Percentiles rank a stretch among this genome's conserved stretches.
Evolutionary conservation across 2,888 invertebrate genomes (phyloP).

Genomic region (Drosophila neonasuta): DNA sequence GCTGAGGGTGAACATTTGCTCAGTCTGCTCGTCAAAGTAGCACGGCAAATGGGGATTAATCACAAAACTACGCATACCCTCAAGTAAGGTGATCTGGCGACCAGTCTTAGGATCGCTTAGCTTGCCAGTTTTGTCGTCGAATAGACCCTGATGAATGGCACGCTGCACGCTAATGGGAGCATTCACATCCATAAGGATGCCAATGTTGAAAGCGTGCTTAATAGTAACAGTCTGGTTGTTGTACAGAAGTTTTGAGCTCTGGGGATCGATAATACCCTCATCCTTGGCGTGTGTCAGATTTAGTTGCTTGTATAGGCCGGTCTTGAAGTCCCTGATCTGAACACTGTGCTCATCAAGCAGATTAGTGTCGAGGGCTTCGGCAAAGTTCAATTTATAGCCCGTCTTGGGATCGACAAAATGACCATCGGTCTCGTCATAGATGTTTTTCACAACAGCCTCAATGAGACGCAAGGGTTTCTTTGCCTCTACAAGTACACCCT

Average conservation of each 20-base stretch:
- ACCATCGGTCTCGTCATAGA: constrained; percentile 90
- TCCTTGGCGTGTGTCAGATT: constrained; percentile 90
- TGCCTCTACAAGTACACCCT: constrained; percentile 91
- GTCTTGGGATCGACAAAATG: constrained; percentile 92
- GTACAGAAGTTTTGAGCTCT: constrained; percentile 85
- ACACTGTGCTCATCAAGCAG: constrained; percentile 93
- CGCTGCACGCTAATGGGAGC: constrained; percentile 92
- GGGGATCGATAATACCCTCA: constrained; percentile 88
- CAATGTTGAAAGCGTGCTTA: constrained; percentile 90
- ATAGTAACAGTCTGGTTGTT: constrained; percentile 88
- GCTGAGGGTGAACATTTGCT: constrained; percentile 87
- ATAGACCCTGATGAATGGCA: constrained; percentile 92
- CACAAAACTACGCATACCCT: constrained; percentile 90
- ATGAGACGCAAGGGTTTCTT: constrained; percentile 90
- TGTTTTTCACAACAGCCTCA: constrained; percentile 91
- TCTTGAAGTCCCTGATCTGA: constrained; percentile 89
- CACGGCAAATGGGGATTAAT: constrained; percentile 91
- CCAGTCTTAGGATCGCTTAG: constrained; percentile 91
- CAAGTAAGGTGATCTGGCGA: constrained; percentile 90
- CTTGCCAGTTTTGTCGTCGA: constrained; percentile 91
- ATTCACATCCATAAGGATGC: constrained; percentile 90
- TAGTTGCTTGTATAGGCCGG: constrained; percentile 89
- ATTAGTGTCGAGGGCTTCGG: constrained; percentile 91
- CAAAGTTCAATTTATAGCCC: constrained; percentile 89
- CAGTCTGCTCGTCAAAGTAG: constrained; percentile 90